phyloP scores from a whole-genome alignment of 1,140 invertebrate species.

The Bombus difficillimus region DNA sequence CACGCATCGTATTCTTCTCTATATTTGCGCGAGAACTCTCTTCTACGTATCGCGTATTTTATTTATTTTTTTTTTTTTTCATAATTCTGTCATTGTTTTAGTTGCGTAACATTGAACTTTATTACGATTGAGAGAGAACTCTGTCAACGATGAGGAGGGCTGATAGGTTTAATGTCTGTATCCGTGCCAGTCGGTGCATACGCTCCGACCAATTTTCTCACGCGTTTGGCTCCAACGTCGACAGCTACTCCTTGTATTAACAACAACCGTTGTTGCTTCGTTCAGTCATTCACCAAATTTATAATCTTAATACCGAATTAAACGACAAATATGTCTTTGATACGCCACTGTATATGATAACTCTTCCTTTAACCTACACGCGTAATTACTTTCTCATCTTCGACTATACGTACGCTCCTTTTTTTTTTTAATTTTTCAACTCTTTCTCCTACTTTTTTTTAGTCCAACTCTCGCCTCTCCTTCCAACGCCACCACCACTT shows the following conservation, averaged over 20 bases:
- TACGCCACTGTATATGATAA: not conserved
- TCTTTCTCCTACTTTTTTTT: not conserved
- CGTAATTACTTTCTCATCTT: not conserved
- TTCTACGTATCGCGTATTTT: not conserved
- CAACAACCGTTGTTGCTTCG: not conserved
- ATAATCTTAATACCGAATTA: not conserved
- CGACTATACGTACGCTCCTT: not conserved
- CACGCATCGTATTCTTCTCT: not conserved
- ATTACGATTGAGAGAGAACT: constrained; percentile 44
- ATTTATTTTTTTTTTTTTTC: not conserved
- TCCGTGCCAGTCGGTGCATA: constrained; percentile 79
- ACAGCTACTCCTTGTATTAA: not conserved
- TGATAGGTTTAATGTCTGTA: constrained; percentile 82
- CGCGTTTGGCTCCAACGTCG: constrained; percentile 63
- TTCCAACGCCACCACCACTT: not conserved
- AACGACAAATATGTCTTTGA: not conserved
- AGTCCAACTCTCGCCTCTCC: not conserved
- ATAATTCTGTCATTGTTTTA: not conserved
- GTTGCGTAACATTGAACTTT: constrained; percentile 48
- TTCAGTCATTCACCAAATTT: not conserved
- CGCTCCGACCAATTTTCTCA: constrained; percentile 77
- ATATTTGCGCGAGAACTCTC: not conserved
- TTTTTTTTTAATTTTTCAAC: not conserved
- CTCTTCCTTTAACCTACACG: not conserved
- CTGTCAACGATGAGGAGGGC: constrained; percentile 43